Evolutionary conservation across 2,797 vertebrate species (phyloP).

Genomic region (Molothrus aeneus): DNA sequence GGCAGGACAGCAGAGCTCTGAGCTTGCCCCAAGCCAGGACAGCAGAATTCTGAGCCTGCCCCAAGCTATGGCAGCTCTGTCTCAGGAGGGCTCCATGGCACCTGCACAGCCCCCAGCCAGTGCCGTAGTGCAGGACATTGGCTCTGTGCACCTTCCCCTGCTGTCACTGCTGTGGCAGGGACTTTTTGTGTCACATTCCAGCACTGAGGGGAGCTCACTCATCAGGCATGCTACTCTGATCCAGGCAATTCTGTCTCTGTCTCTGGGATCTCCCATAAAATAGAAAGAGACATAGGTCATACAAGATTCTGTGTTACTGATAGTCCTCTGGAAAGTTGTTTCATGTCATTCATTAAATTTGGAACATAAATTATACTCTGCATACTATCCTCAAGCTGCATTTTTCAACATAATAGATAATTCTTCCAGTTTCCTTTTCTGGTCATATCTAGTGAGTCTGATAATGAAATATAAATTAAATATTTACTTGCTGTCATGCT

Average conservation of each 20-base stretch:
- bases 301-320: not conserved
- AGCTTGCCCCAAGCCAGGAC: not conserved
- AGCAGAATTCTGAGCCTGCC: too few species aligned
- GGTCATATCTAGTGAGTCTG: not conserved
- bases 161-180: accelerated
- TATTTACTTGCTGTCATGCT: not conserved
- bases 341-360: not conserved
- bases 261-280: not conserved
- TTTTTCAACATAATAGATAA: not conserved
- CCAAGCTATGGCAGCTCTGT: not conserved
- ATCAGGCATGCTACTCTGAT: not conserved
- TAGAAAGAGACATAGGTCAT: not conserved
- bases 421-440: not conserved
- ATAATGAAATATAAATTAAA: not conserved
- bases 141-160: not conserved
- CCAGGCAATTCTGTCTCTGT: not conserved
- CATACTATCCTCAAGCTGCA: not conserved
- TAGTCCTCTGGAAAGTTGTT: not conserved
- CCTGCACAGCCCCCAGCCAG: not conserved
- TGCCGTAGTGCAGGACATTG: accelerated
- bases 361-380: not conserved
- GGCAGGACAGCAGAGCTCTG: too few species aligned
- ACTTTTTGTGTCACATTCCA: not conserved
- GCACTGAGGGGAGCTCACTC: not conserved
- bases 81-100: not conserved